Base-by-base conservation (phyloP, 2,888 invertebrate genomes). In the Eurois occulta region DNA sequence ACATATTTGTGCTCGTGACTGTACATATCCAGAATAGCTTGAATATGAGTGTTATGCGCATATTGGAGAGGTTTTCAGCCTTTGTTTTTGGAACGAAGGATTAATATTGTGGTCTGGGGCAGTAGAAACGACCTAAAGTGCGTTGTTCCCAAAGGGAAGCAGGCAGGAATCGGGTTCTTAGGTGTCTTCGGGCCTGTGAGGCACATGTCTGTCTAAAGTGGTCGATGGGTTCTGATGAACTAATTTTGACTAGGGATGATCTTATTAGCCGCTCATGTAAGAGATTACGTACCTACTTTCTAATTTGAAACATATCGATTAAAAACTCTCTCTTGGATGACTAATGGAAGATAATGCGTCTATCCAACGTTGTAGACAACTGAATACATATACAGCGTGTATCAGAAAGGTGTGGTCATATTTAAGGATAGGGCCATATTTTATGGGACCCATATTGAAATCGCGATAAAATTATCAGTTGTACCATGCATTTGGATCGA, bases 321-420 rank as follows among this genome's bases (percentile, higher is more conserved):
- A 41, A 13, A 52, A 52, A 52, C 8, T 10, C 24, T 52, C 10
- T 0, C 52, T 52, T 3, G 52, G 24, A 24, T 52, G 10, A 18
- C 77, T 77, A 77, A 76, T 76, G 76, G 64, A 76, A 78, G 38
- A 78, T 74, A 69, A 72, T 76, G 77, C 52, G 41, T 64, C n/a
- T 67, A 67, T 62, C 32, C 32, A 32, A 78, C 60, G 60, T 28
- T 60, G 48, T 77, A 68, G n/a, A 41, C 68, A 52, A 52, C 41
- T 60, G 24, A 7, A 41, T 41, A 41, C 10, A 41, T 41, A 41
- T 48, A 24, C 24, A 48, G 24, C 24, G 21, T 48, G 21, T 11
- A 16, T 43, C 13, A 43, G 16, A 43, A 43, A 43, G 41, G 41
- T 11, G 13, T 38, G 38, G 38, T 38, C 8, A 38, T 38, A 41